Percentiles rank a stretch among this genome's conserved stretches.
phyloP scores from a whole-genome alignment of 2,797 vertebrate genomes.

The Fundulus diaphanus region DNA sequence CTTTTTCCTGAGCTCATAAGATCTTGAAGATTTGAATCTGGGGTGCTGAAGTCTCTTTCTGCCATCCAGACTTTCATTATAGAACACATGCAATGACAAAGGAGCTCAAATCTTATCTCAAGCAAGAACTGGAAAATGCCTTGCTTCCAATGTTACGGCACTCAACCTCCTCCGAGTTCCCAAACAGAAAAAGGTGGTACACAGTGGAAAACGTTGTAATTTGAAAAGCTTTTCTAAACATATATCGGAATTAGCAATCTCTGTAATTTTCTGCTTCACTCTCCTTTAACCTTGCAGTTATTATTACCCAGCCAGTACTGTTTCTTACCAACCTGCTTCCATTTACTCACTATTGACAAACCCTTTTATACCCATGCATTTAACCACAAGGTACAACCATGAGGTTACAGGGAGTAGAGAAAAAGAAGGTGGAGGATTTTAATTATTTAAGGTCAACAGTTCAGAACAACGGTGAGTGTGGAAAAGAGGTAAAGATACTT shows the following conservation, averaged over 20 bases:
- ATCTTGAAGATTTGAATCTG: background rate
- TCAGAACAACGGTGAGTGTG: no score
- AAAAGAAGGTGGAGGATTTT: no score
- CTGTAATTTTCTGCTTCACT: background rate
- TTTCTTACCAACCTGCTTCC: background rate
- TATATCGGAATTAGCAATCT: background rate
- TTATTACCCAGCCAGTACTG: background rate
- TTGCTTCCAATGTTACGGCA: background rate
- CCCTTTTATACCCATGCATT: background rate
- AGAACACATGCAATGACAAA: background rate
- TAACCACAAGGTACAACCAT: background rate
- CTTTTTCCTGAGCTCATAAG: background rate
- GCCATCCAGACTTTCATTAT: background rate
- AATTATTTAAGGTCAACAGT: no score
- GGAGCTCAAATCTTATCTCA: background rate
- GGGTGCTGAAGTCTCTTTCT: background rate
- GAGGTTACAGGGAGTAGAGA: no score
- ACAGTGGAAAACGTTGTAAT: background rate
- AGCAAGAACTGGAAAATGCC: background rate
- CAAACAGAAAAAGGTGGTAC: background rate
- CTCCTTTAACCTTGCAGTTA: background rate
- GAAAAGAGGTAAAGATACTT: no score
- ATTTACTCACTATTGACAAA: background rate
- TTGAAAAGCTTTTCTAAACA: background rate
- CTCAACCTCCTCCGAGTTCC: background rate